Evolutionary conservation across 2,888 invertebrate genomes (phyloP), one percentile per base, ranked within the genome.

Genomic region (Serripes groenlandicus): DNA sequence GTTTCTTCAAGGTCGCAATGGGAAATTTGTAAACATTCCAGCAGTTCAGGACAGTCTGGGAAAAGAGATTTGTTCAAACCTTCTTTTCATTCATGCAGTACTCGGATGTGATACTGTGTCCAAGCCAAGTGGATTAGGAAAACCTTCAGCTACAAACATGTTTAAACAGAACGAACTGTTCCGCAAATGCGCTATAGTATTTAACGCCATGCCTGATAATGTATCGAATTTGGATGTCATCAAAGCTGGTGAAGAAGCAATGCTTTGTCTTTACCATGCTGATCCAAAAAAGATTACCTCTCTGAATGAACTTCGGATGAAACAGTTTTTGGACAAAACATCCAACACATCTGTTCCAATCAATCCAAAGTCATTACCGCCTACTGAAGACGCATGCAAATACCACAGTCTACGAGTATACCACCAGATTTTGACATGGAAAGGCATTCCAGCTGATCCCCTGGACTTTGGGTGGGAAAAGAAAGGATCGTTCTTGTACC

Each of bases 241-340:
- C 21, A 32, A 9, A 18, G 23, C 34, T 28, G 66, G 66, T n/a
- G 66, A 66, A 66, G 35, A 35, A 35, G 66, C 35, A 18, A n/a
- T 66, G 37, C 7, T 66, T 11, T 66, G 37, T 32, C 30, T 66
- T 18, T 66, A 66, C 66, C 11, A 60, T 32, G 60, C 60, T n/a
- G n/a, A n/a, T n/a, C n/a, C n/a, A n/a, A n/a, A 30, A 66, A 66
- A 35, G 66, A 23, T 66, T 26, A 66, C 18, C 4, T n/a, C n/a
- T 30, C 32, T 66, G 9, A 37, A 66, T 37, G 35, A 37, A 35
- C 23, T 66, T n/a, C 26, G 66, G 4, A 4, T 28, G 18, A 11
- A 18, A 30, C 15, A 9, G 21, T 66, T 66, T 66, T 15, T 23
- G 9, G 37, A 66, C 9, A 66, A 66, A 37, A 37, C 35, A n/a